phyloP scores from a whole-genome alignment of 2,113 vertebrate genomes.

The Myrmecobius fasciatus region DNA sequence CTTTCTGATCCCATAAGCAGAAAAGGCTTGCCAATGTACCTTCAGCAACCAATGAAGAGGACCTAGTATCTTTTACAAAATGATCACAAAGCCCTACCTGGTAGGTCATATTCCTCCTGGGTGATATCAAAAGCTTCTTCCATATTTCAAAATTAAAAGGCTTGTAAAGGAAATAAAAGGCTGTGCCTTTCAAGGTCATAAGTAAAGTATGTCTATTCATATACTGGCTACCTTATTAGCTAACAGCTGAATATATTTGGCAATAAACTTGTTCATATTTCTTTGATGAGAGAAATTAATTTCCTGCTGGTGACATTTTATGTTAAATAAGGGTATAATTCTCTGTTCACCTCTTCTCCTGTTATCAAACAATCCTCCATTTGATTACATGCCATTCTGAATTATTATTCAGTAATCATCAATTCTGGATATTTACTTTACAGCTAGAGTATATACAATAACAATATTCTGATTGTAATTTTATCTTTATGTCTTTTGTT shows the following conservation, averaged over 20 bases:
- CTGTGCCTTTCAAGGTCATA: slow-evolving; percentile 54
- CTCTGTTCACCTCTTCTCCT: slow-evolving; percentile 31
- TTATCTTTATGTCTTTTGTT: slow-evolving; percentile 58
- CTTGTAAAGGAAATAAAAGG: background rate
- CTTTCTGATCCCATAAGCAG: background rate
- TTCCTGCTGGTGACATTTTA: slow-evolving; percentile 56
- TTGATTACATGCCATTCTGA: slow-evolving; percentile 48
- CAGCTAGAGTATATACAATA: slow-evolving; percentile 34
- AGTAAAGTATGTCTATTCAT: slow-evolving; percentile 42
- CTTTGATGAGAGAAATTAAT: slow-evolving; percentile 64
- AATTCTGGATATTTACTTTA: slow-evolving; percentile 60
- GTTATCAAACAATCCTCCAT: slow-evolving; percentile 46
- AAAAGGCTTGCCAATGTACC: background rate
- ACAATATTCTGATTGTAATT: slow-evolving; percentile 59
- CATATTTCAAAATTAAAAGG: slow-evolving; percentile 31
- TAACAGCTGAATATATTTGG: background rate
- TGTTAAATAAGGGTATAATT: slow-evolving; percentile 51
- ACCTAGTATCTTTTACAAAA: background rate
- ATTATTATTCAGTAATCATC: slow-evolving; percentile 54
- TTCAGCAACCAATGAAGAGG: background rate
- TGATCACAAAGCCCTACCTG: background rate
- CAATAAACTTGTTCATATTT: slow-evolving; percentile 62
- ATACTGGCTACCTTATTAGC: slow-evolving; percentile 54
- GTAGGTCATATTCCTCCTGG: background rate
- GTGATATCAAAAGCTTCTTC: background rate